These are phyloP conservation scores for Eumeta japonica DNA, from an alignment of 1,140 invertebrate genomes.

Conservation along the genomic window DNA sequence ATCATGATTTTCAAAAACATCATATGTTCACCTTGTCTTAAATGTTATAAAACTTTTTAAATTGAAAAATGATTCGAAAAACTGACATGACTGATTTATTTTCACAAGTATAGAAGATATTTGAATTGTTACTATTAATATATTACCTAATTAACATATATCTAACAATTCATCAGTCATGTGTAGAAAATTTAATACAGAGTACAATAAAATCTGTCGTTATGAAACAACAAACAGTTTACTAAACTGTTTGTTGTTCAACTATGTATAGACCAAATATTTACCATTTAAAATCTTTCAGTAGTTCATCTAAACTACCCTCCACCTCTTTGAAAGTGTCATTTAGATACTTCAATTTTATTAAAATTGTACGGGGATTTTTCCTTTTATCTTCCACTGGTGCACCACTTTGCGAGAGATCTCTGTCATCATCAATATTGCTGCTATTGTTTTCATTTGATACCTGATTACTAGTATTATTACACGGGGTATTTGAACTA, in stretches of 20 bases:
- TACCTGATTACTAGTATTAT: neutral
- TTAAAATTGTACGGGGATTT: slow-evolving; percentile 61
- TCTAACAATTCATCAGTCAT: neutral
- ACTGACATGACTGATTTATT: too few relatives aligned
- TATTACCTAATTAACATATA: neutral
- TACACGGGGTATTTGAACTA: too few relatives aligned
- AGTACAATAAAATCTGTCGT: neutral
- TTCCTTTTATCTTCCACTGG: slow-evolving; percentile 9
- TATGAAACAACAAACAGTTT: too few relatives aligned
- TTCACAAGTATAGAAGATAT: too few relatives aligned
- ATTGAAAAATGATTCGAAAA: too few relatives aligned
- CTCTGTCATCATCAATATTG: neutral
- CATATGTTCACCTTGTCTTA: too few relatives aligned
- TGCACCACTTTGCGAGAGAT: neutral
- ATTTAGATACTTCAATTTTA: slow-evolving; percentile 84
- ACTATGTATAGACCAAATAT: slow-evolving; percentile 8
- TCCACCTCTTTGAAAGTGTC: slow-evolving; percentile 81
- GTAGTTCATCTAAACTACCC: slow-evolving; percentile 69
- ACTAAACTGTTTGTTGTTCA: too few relatives aligned
- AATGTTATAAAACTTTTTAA: too few relatives aligned
- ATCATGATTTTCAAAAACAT: too few relatives aligned
- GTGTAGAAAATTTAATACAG: neutral
- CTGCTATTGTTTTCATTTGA: neutral
- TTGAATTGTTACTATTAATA: neutral
- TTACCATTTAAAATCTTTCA: slow-evolving; percentile 87